Evolutionary conservation across 1,140 invertebrate species (phyloP), one percentile per base, ranked within the genome.

Genomic region (Neodiprion pinetum): DNA sequence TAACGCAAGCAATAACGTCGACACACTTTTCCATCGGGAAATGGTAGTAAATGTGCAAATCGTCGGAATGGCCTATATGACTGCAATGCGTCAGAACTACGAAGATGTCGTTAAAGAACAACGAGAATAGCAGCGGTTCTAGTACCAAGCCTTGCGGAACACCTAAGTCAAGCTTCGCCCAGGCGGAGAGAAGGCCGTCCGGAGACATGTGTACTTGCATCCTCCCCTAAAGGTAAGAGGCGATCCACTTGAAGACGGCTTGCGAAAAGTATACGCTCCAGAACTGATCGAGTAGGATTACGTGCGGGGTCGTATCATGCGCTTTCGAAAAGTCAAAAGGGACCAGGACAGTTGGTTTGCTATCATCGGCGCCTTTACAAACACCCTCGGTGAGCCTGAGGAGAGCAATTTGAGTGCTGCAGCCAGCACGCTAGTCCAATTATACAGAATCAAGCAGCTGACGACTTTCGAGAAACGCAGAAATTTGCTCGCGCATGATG

Each of bases 311-410:
- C 0, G 74, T 61, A 71, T 77, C 76, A 49, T 75, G 77, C 7
- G 76, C 78, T 48, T 78, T 78, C 4, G 50, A 49, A 9, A 77
- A 68, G 67, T 77, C 76, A 10, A 77, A 48, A 9, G 75, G 67
- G n/a, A 73, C 72, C 17, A 78, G 12, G 21, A 78, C 67, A 5
- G 74, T 75, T 17, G 50, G 11, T 17, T 10, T 73, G 12, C 48
- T 73, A 21, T 72, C n/a, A 40, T 75, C 74, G n/a, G 66, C 53
- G 8, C 40, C 70, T 17, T 4, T 48, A 17, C 73, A 7, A 23
- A 74, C 68, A 66, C 61, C 73, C 14, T 74, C 73, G 9, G 73
- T 74, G 17, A 74, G 23, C 68, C 72, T 74, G 23, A 74, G 14
- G 1, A 74, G 23, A 7, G 73, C 73, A 28, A 69, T 17, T 14